Evolutionary conservation across 2,888 invertebrate genomes (phyloP), one percentile per base, ranked within the genome.

Genomic region (Silvanus unidentatus): DNA sequence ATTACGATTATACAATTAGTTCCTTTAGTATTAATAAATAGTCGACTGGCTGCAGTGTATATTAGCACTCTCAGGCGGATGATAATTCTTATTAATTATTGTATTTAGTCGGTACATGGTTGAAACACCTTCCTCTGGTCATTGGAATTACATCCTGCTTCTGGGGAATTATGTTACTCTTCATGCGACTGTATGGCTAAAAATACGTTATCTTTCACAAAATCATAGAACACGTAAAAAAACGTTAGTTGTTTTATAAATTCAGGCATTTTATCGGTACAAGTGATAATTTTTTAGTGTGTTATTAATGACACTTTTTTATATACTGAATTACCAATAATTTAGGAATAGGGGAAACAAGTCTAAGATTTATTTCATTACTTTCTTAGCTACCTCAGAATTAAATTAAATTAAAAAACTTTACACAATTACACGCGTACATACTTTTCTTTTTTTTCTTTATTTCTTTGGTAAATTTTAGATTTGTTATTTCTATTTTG

Each of bases 61-160:
- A 71, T 71, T 71, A 71, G 71, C 71, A 71, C 71, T 71, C 70
- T 66, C 64, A 69, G 68, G 68, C 67, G 63, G 61, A 60, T 66
- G 62, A 61, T 67, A 67, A 67, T 65, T 59, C 32, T 64, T 54
- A 63, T 50, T 63, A 57, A 65, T 52, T 68, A 58, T 67, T 40
- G 37, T 32, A 54, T 54, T 50, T 55, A 80, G 81, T 79, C 76
- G 76, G 78, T 59, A 65, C 79, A 74, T 75, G 79, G 72, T 75
- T 76, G 69, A 77, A 77, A 65, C 79, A 81, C 64, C 72, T 88
- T 77, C 88, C 89, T 65, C 77, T 89, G 73, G 84, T 88, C 80
- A 82, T 90, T 77, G 90, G 91, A 73, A 83, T 90, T 72, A 88
- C 89, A 69, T 88, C 88, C 71, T 90, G 89, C 78, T 78, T 91